Evolutionary conservation across 2,888 invertebrate genomes (phyloP).

Genomic region (Calameuta filiformis): DNA sequence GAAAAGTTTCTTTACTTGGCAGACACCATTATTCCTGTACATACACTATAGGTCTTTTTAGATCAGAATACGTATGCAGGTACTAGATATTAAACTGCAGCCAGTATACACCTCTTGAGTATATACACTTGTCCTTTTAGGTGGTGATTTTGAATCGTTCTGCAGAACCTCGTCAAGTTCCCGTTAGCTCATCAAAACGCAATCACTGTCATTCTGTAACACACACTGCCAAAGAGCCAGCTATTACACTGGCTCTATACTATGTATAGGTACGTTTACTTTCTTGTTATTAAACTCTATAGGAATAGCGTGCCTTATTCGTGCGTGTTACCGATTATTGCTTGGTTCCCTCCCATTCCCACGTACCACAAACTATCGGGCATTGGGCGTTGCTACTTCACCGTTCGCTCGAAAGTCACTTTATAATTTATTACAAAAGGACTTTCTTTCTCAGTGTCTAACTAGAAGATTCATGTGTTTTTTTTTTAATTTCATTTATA

Average conservation of each 20-base stretch:
- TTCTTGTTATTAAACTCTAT: not conserved
- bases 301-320: not conserved
- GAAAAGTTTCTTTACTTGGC: not conserved
- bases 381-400: not conserved
- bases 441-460: not conserved
- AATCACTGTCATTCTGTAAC: not conserved
- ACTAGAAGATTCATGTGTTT: not conserved
- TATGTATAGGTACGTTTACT: not conserved
- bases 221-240: not conserved
- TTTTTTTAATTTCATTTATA: not conserved
- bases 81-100: not conserved
- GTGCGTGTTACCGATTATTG: not conserved
- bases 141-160: not conserved
- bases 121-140: not conserved
- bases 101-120: not conserved
- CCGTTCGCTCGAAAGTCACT: not conserved
- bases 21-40: not conserved
- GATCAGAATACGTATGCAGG: not conserved
- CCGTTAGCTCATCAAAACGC: slow-evolving; percentile 2
- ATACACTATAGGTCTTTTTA: not conserved
- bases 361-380: not conserved
- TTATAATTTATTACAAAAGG: not conserved
- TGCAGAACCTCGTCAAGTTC: not conserved
- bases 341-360: not conserved
- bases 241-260: not conserved